These are phyloP conservation scores for Phyllostomus hastatus DNA, from an alignment of 2,113 vertebrate species.

Conservation along the genomic window DNA sequence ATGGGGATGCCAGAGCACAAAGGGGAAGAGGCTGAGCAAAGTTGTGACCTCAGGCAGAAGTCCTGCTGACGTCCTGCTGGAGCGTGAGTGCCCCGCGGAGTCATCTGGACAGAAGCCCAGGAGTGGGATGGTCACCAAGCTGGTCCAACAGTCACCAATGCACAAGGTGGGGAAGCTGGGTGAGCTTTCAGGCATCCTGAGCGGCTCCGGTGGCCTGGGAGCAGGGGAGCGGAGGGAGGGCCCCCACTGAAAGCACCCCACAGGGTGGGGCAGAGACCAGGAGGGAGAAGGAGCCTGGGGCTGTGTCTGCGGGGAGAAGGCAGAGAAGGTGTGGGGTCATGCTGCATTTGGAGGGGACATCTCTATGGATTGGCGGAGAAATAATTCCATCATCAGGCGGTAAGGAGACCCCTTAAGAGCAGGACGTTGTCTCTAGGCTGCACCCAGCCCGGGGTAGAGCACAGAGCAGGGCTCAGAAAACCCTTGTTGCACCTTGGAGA, in stretches of 20 bases:
- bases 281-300: background rate
- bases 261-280: background rate
- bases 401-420: background rate
- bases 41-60: background rate
- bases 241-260: accelerated
- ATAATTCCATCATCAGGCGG: background rate
- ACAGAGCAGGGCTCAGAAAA: background rate
- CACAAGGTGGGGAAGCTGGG: accelerated
- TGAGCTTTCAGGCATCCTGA: background rate
- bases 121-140: background rate
- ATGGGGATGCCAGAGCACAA: background rate
- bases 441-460: background rate
- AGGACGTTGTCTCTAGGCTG: background rate
- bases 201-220: background rate
- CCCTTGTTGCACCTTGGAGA: too few relatives aligned
- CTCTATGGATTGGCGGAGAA: background rate
- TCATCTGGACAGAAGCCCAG: accelerated
- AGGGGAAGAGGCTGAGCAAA: background rate
- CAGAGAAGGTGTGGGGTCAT: background rate
- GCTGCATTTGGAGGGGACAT: background rate
- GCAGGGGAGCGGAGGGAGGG: background rate
- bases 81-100: background rate
- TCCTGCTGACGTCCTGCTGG: background rate
- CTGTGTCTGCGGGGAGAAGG: background rate
- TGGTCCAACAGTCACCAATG: too few relatives aligned